Evolutionary conservation across 2,113 vertebrate genomes (phyloP).

Genomic region (Neolamprologus falcicula): DNA sequence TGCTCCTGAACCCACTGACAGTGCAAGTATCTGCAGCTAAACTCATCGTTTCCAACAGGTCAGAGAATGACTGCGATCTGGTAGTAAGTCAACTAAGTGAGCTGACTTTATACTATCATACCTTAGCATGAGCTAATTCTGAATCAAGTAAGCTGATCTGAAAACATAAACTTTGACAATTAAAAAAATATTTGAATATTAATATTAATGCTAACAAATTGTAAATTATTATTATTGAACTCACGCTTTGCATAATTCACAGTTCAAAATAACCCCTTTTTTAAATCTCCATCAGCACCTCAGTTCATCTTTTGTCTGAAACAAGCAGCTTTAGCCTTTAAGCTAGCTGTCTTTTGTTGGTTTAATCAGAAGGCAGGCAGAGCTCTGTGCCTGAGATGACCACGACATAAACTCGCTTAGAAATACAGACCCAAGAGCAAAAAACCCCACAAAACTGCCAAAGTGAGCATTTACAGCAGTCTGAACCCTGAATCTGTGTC

Average conservation of each 20-base stretch:
- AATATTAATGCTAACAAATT: not conserved
- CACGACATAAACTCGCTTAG: rapidly evolving
- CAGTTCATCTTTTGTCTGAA: not conserved
- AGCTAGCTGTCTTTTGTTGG: not conserved
- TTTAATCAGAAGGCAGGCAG: not conserved
- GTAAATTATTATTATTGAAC: not conserved
- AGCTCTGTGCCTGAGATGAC: not conserved
- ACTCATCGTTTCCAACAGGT: not conserved
- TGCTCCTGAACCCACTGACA: not conserved
- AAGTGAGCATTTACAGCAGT: not conserved
- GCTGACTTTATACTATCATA: not conserved
- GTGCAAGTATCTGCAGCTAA: not conserved
- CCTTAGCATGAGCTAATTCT: not conserved
- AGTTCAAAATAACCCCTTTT: not conserved
- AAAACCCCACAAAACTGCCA: not conserved
- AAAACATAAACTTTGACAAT: not conserved
- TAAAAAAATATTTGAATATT: not conserved
- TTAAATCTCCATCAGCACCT: not conserved
- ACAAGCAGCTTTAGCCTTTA: not conserved
- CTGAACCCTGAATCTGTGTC: not conserved
- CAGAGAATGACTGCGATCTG: not conserved
- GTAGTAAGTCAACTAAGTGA: not conserved
- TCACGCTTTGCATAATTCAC: not conserved
- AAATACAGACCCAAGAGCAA: not conserved
- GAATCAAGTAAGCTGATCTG: not conserved